Base-by-base conservation (phyloP, 2,888 invertebrate genomes). In the Balanococcus diminutus region DNA sequence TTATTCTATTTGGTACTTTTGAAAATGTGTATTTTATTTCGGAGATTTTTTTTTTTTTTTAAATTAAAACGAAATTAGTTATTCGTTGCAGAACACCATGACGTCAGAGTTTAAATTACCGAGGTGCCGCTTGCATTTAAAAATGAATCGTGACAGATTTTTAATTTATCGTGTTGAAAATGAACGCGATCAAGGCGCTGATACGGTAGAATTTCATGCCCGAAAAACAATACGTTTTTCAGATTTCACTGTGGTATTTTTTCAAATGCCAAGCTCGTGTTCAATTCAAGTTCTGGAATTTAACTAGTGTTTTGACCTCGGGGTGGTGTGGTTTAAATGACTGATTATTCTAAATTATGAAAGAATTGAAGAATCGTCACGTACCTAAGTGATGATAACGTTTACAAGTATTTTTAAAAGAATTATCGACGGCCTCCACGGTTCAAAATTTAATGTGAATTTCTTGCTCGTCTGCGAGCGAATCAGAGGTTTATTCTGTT, bases 121-220 rank as follows among this genome's bases (percentile, higher is more conserved):
- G 67, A 67, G 28, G 67, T 67, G 67, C 14, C 16, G 67, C 28
- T 67, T 28, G 67, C 67, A 67, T 67, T 67, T 67, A 67, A 67
- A 67, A 67, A 28, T 16, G 67, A 67, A 67, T 67, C 67, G 67
- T 67, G 67, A 67, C 67, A 28, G 67, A 67, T 67, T 67, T 56
- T 67, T 67, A 67, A 67, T 67, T 67, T 67, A 67, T 67, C 25
- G 28, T 6, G 67, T 67, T 67, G 25, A 28, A 28, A 67, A 28
- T 67, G 11, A 28, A 28, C 28, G 67, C 67, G 67, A 67, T 67
- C 67, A 28, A 67, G 67, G 67, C 28, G 16, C 6, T 28, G 16
- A 28, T 67, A 19, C 16, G 28, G 8, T 67, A 28, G 28, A 67
- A 67, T 67, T 67, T 67, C 16, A 67, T 67, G 28, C 67, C 28